A percentile compares a stretch with the other conserved stretches of the same genome.
phyloP scores from a whole-genome alignment of 2,797 vertebrate species.

The Rousettus madagascariensis region DNA sequence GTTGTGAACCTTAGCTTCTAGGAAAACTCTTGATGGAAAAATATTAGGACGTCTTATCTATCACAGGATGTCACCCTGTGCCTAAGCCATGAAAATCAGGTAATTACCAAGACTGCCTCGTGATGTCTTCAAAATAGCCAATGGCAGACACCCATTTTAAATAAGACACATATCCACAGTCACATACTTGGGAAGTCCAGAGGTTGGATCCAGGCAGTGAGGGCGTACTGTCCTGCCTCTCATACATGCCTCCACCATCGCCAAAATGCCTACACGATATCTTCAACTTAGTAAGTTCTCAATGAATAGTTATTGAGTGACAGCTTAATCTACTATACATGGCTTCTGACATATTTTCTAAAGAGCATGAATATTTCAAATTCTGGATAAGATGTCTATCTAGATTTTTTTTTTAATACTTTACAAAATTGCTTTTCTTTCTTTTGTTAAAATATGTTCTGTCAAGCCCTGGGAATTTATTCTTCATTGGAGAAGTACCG shows the following conservation, averaged over 20 bases:
- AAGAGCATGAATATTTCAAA: not conserved
- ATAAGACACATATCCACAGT: not conserved
- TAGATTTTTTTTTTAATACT: conserved; percentile 36
- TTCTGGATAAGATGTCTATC: not conserved
- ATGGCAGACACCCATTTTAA: not conserved
- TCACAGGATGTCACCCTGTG: not conserved
- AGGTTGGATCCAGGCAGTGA: not conserved
- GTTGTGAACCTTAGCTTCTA: not conserved
- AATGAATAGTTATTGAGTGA: not conserved
- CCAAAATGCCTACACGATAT: accelerated
- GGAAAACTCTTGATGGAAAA: not conserved
- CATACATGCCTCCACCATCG: accelerated
- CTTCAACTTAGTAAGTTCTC: not conserved
- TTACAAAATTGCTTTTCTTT: conserved; percentile 22
- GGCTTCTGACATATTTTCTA: conserved; percentile 5
- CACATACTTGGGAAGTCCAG: not conserved
- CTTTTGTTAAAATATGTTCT: conserved; percentile 20
- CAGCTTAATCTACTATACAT: not conserved
- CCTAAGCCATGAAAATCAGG: not conserved
- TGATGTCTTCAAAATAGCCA: not conserved
- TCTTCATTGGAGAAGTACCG: not conserved
- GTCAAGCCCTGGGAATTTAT: not conserved
- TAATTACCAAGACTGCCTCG: not conserved
- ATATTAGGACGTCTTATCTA: not conserved
- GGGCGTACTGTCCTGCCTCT: not conserved